These are phyloP conservation scores for Automeris io DNA, from an alignment of 2,888 invertebrate genomes.

Conservation along the genomic window DNA sequence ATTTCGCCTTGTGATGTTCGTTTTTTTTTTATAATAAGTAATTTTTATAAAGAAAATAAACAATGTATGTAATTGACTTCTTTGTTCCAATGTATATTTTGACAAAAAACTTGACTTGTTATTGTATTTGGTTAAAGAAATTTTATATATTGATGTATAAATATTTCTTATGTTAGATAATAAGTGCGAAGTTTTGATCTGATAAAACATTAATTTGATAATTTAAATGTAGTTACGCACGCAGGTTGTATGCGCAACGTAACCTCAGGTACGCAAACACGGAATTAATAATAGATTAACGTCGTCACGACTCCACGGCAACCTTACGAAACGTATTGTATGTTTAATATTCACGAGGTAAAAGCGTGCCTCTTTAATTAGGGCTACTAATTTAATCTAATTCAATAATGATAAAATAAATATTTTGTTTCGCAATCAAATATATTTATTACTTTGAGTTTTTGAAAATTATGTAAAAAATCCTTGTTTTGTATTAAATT, in stretches of 20 bases:
- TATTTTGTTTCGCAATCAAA: conserved; percentile 8
- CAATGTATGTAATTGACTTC: too few relatives aligned
- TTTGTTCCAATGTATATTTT: too few relatives aligned
- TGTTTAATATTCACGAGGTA: conserved; percentile 27
- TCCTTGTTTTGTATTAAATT: too few relatives aligned
- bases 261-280: conserved; percentile 12
- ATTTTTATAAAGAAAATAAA: too few relatives aligned
- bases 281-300: conserved; percentile 22
- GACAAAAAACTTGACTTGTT: too few relatives aligned
- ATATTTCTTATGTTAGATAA: too few relatives aligned
- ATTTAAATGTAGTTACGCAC: conserved; percentile 3
- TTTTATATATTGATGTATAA: too few relatives aligned
- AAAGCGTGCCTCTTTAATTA: conserved; percentile 19
- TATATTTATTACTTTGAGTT: background rate
- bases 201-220: background rate
- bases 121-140: too few relatives aligned
- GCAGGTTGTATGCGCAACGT: conserved; percentile 1
- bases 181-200: background rate
- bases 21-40: too few relatives aligned
- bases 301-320: conserved; percentile 17
- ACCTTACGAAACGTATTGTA: conserved; percentile 14
- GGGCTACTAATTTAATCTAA: conserved; percentile 17
- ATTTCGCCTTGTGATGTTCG: too few relatives aligned
- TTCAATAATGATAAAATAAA: conserved; percentile 12
- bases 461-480: background rate